Evolutionary conservation across 2,797 vertebrate species (phyloP), one percentile per base, ranked within the genome.

Genomic region (Rhinella marina): DNA sequence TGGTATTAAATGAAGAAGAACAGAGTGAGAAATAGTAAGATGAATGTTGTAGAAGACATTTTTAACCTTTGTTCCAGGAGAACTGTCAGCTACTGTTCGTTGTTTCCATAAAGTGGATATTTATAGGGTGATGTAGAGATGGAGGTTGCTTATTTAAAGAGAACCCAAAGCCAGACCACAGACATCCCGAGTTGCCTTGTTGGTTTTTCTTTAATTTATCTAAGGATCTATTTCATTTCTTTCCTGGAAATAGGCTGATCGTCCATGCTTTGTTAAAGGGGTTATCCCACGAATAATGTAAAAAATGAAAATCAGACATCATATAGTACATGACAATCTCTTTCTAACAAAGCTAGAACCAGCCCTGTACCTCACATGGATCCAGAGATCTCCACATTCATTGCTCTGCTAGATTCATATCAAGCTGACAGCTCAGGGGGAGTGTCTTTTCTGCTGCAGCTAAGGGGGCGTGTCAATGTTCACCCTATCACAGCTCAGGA

Each of bases 1-100:
- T 82, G 79, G 62, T 21, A 88, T 54, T 89, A 86, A 89, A 89
- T 89, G 84, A 86, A 86, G 84, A 89, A 89, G 88, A 89, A 89
- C 88, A 23, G 68, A 48, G 75, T 61, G 17, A 72, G 29, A 32
- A 85, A 81, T 48, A 75, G 66, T 27, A 62, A 27, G 41, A 88
- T 70, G n/a, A n/a, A 75, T 61, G 59, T 68, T 62, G 41, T 32
- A 64, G 17, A 62, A 62, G 62, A 70, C 52, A 66, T 76, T 57
- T 80, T 77, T 68, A 68, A 50, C 73, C 61, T 86, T 17, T 66
- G 61, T 85, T 85, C 73, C n/a, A 54, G 41, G 48, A 78, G 59
- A 86, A 54, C 61, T 54, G 41, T 79, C 66, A 79, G 73, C 64
- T 54, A 70, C n/a, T 13, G 48, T 68, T 79, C 75, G 64, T n/a